Conservation (phyloP, 2,888 invertebrate species). For the Mythimna lalbum region DNA sequence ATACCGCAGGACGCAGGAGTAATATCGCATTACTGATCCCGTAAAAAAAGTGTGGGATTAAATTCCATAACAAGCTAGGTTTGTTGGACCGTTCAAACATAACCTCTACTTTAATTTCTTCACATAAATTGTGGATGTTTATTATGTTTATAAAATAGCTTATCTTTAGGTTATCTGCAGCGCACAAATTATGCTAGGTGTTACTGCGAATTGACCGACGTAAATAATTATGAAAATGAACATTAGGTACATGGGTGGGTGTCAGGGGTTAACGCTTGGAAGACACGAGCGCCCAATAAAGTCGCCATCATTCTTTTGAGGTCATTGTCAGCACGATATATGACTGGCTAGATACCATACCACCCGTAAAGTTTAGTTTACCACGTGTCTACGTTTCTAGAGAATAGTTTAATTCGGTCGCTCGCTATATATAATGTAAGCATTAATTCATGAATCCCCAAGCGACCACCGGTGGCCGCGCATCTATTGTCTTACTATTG, state of each 20-base stretch:
- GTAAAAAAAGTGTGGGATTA: too few relatives aligned
- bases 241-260: slow-evolving; percentile 1
- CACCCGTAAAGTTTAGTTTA: not conserved
- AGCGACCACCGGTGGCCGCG: too few relatives aligned
- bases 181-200: not conserved
- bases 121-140: not conserved
- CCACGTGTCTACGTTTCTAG: not conserved
- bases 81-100: too few relatives aligned
- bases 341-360: not conserved
- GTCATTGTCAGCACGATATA: not conserved
- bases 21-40: too few relatives aligned
- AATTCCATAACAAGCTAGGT: too few relatives aligned
- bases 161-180: not conserved
- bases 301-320: not conserved
- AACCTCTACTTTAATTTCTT: not conserved
- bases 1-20: too few relatives aligned
- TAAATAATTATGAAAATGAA: slow-evolving; percentile 12
- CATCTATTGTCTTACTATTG: too few relatives aligned
- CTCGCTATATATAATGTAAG: too few relatives aligned
- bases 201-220: slow-evolving; percentile 1
- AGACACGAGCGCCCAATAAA: slow-evolving; percentile 7
- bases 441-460: too few relatives aligned
- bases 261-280: slow-evolving; percentile 8
- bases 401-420: not conserved
- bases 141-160: not conserved